A percentile compares a stretch with the other conserved stretches of the same genome.
Evolutionary conservation across 2,888 invertebrate species (phyloP).

Genomic region (Chrysodeixis includens): DNA sequence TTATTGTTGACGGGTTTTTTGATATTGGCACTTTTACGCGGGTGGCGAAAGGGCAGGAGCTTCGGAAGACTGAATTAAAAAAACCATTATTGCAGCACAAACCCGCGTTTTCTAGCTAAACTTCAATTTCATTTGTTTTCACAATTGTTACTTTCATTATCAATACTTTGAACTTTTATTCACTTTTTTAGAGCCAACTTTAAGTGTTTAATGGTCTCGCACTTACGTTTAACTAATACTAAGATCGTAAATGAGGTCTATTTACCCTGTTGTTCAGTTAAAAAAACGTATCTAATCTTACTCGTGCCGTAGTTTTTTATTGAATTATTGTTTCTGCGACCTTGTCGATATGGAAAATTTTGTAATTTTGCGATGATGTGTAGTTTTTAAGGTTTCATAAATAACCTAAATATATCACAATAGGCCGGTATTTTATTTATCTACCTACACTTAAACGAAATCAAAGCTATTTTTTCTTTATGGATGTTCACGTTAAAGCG

Average conservation of each 20-base stretch:
- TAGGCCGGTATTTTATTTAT: background rate
- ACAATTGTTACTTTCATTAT: slow-evolving; percentile 1
- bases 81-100: background rate
- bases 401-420: background rate
- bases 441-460: too few relatives aligned
- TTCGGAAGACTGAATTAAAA: background rate
- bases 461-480: too few relatives aligned
- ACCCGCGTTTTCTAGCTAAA: background rate
- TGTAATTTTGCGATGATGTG: background rate
- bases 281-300: slow-evolving; percentile 3
- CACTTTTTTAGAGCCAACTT: background rate
- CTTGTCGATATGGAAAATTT: background rate
- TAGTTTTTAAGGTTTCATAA: background rate
- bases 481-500: too few relatives aligned
- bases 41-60: background rate
- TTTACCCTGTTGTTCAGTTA: background rate
- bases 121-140: background rate
- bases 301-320: slow-evolving; percentile 3
- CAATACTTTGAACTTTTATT: background rate
- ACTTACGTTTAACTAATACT: background rate
- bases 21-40: background rate
- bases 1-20: background rate
- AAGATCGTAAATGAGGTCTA: background rate
- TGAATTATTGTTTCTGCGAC: background rate
- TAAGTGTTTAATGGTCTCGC: background rate